Conservation (phyloP, 2,113 vertebrate genomes). For the Tachysurus fulvidraco region DNA sequence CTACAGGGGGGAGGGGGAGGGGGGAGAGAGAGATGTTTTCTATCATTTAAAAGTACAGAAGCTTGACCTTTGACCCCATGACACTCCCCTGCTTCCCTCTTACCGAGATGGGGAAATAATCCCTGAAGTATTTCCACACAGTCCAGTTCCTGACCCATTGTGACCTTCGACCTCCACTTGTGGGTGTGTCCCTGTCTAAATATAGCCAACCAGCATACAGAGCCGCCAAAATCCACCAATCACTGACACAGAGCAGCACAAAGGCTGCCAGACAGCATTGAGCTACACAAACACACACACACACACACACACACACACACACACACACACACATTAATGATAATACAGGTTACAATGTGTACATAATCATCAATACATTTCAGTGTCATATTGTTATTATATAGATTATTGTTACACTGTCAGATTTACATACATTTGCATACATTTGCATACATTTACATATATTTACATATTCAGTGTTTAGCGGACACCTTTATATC, state of each 20-base stretch:
- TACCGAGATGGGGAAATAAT: conserved; percentile 90
- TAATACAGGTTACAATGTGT: not conserved
- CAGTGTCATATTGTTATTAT: not conserved
- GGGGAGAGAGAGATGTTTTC: not conserved
- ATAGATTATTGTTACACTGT: not conserved
- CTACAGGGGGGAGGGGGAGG: conserved; percentile 52
- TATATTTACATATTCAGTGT: too few species aligned
- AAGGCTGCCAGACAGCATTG: conserved; percentile 75
- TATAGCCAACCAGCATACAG: conserved; percentile 88
- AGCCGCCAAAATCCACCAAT: conserved; percentile 82
- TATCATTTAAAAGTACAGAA: not conserved
- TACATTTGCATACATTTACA: too few species aligned
- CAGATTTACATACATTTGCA: too few species aligned
- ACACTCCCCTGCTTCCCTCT: conserved; percentile 58
- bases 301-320: conserved; percentile 17
- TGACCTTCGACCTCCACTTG: conserved; percentile 80
- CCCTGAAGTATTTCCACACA: conserved; percentile 83
- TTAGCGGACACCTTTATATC: too few species aligned
- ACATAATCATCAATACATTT: not conserved
- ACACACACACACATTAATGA: not conserved
- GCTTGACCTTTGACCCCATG: not conserved
- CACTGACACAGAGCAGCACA: conserved; percentile 74
- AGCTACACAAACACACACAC: conserved; percentile 65
- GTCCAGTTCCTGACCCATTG: conserved; percentile 79
- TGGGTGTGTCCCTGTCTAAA: conserved; percentile 84